Evolutionary conservation across 2,797 vertebrate genomes (phyloP), one percentile per base, ranked within the genome.

Genomic region (Rhinophrynus dorsalis): DNA sequence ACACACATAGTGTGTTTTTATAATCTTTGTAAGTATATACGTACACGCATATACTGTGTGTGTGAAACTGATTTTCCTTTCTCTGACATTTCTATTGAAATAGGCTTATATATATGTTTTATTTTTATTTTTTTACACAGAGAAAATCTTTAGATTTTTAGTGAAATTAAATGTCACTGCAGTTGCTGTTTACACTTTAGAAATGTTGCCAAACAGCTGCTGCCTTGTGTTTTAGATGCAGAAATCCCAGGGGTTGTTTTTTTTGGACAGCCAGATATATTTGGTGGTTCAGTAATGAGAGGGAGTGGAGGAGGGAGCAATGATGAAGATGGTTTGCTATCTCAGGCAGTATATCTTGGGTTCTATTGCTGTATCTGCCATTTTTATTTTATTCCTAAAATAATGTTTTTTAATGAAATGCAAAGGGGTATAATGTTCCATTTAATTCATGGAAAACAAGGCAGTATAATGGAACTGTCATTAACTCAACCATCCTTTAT

Each of bases 131-230:
- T 30, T 30, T 9, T 30, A 9, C 29, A 30, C 4, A 38, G 11
- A 6, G 6, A 38, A 38, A 38, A 15, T 70, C 76, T 76, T 75
- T 74, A 76, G 76, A 71, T 79, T 78, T 40, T 38, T 77, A 68
- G 72, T 74, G 80, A 81, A 79, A 79, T 77, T 65, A 78, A 81
- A 85, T 79, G 78, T 78, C 80, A 74, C 61, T 74, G 70, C 80
- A 79, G 79, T 81, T 83, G 77, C 81, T 79, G 74, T 79, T 76
- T 68, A 84, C 75, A 76, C 20, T 78, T 76, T 74, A 75, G 81
- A 80, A 75, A 78, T 81, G 81, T 84, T 85, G 84, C 83, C 84
- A 85, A 84, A 84, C 84, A 86, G 84, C 85, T 86, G 85, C 82
- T 79, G 82, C 83, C 84, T 86, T 87, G 84, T 87, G 78, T 75